Base-by-base conservation (phyloP, 1,140 invertebrate genomes). In the Dryas iulia region DNA sequence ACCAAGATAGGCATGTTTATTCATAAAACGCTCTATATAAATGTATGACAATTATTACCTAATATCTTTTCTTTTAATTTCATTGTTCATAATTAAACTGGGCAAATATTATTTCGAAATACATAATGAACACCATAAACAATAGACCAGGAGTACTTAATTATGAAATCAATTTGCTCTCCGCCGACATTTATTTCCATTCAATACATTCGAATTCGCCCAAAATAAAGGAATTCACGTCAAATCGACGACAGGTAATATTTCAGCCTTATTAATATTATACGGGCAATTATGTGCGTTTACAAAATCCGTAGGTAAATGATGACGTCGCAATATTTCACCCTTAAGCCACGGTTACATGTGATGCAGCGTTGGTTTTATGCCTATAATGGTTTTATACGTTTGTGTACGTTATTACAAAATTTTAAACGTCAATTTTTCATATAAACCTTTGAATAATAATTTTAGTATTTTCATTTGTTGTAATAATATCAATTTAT, bases 231-330 rank as follows among this genome's bases (percentile, higher is more conserved):
- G 66, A 61, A 62, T 68, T 61, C 33, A 61, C 25, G 52, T 61
- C 52, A 60, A 56, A 68, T 26, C 64, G 53, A 28, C 62, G 73
- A 71, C 69, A 66, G 73, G 70, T 52, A 60, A 75, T 65, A 75
- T 75, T 75, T 75, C 73, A 75, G 58, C 62, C 73, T 78, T 74
- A 78, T 83, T 83, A 81, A 81, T 76, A 79, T 81, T 76, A 76
- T 72, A 77, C 69, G 76, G 74, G 33, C 69, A 74, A 77, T 80
- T 82, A 72, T 82, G 74, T 75, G 65, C 74, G 73, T 72, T 77
- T 74, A 73, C 71, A 66, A 58, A 70, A 65, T 53, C 31, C 63
- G 72, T 74, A 74, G 77, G 78, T 76, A 74, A 77, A 77, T 74
- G 77, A 74, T 83, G 83, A 86, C 78, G 71, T 76, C 10, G 83